phyloP scores from a whole-genome alignment of 2,888 invertebrate genomes.

The Parasteatoda lunata region DNA sequence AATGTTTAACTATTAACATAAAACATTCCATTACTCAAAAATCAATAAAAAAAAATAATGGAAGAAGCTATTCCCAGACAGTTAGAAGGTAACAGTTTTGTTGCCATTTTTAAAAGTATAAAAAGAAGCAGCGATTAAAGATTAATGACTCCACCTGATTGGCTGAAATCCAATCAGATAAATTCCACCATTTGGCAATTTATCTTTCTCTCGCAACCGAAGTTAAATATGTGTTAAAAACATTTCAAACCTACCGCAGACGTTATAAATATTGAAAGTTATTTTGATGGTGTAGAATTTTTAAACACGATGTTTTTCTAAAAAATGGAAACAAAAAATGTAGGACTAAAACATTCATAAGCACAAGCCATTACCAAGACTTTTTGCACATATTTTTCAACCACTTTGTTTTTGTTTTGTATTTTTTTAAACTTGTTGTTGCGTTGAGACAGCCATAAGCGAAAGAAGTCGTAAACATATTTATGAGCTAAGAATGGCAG shows the following conservation, averaged over 20 bases:
- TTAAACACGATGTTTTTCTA: no score
- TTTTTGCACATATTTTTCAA: conserved; percentile 14
- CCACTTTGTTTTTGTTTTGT: conserved; percentile 12
- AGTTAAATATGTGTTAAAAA: conserved; percentile 2
- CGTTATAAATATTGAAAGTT: conserved; percentile 44
- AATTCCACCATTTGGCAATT: conserved; percentile 7
- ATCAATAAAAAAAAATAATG: no score
- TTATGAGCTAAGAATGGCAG: conserved; percentile 33
- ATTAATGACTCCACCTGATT: conserved; percentile 31
- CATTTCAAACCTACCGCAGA: conserved; percentile 34
- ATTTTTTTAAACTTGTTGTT: conserved; percentile 22
- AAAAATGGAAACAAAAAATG: no score
- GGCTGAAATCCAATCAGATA: conserved; percentile 47
- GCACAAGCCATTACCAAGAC: conserved; percentile 15
- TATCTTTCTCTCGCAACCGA: neutral
- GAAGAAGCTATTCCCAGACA: no score
- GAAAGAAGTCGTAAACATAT: conserved; percentile 57
- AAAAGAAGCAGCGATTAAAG: neutral
- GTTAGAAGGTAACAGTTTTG: no score
- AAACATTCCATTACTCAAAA: no score
- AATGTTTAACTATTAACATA: no score
- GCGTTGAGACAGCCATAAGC: conserved; percentile 48
- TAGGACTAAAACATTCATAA: conserved; percentile 33
- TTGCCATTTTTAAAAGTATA: no score
- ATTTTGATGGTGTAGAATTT: conserved; percentile 31